Evolutionary conservation across 2,888 invertebrate genomes (phyloP).

Genomic region (Apamea anceps): DNA sequence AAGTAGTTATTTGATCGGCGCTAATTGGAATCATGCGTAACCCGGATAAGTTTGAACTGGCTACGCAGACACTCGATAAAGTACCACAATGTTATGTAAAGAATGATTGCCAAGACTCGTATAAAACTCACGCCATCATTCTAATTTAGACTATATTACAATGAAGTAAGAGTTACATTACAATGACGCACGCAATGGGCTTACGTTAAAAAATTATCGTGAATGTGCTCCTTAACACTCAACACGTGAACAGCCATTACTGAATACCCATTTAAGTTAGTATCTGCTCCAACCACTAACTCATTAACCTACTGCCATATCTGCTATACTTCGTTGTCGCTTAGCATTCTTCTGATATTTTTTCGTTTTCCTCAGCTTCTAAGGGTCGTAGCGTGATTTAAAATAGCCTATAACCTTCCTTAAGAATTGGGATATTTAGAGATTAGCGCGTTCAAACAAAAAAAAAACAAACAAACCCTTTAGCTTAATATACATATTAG

Average conservation of each 20-base stretch:
- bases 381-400: neutral
- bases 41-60: neutral
- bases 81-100: too few relatives aligned
- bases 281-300: constrained; percentile 6
- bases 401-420: too few relatives aligned
- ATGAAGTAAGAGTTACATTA: too few relatives aligned
- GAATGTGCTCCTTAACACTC: too few relatives aligned
- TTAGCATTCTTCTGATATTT: neutral
- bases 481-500: neutral
- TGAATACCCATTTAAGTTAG: constrained; percentile 23
- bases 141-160: neutral
- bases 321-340: neutral
- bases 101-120: too few relatives aligned
- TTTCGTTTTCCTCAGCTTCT: neutral
- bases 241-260: constrained; percentile 1
- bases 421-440: neutral
- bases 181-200: neutral
- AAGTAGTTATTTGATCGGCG: constrained; percentile 7
- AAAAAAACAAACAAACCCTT: neutral
- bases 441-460: too few relatives aligned
- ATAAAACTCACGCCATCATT: too few relatives aligned
- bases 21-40: constrained; percentile 11
- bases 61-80: too few relatives aligned
- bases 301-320: constrained; percentile 13
- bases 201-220: too few relatives aligned